These are phyloP conservation scores for Leucosticte australis DNA, from an alignment of 2,113 vertebrate species.

Conservation along the genomic window DNA sequence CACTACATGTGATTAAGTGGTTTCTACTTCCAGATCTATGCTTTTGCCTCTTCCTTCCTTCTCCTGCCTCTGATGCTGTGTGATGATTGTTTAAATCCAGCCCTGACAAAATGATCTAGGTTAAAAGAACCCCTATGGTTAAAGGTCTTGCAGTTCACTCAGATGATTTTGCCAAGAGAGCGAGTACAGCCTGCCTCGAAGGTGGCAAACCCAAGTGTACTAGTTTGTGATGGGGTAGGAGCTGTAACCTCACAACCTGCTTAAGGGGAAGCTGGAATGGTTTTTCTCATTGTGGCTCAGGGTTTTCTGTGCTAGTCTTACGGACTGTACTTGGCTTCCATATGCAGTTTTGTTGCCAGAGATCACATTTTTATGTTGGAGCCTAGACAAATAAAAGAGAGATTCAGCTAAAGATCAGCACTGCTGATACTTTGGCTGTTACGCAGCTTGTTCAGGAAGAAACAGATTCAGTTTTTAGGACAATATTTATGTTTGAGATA, in stretches of 20 bases:
- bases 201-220: neutral
- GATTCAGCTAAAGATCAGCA: neutral
- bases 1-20: neutral
- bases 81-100: neutral
- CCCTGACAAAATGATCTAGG: neutral
- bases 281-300: neutral
- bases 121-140: neutral
- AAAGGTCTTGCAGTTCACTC: neutral
- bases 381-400: neutral
- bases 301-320: neutral
- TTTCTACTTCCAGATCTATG: neutral
- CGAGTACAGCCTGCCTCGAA: accelerated
- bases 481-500: neutral
- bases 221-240: neutral
- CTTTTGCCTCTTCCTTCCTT: conserved; percentile 12
- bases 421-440: neutral
- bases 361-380: conserved; percentile 19
- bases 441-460: neutral
- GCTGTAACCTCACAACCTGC: neutral
- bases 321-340: neutral
- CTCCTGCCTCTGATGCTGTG: neutral
- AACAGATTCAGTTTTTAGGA: neutral
- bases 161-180: neutral
- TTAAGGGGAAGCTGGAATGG: neutral
- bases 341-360: neutral